phyloP scores from a whole-genome alignment of 2,888 invertebrate species.

The Plagodis dolabraria region DNA sequence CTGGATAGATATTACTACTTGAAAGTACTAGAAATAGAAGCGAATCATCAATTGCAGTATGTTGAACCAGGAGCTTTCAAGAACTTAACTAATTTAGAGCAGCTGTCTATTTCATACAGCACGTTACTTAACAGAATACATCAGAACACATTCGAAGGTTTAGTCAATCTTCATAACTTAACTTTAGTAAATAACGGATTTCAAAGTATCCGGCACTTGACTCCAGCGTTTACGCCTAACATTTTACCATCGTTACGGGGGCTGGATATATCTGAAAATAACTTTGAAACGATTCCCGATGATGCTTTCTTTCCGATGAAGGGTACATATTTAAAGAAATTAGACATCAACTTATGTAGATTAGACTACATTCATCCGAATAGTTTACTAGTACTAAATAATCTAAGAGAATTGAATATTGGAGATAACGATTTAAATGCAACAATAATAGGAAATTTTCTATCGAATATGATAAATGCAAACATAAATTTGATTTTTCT shows the following conservation, averaged over 20 bases:
- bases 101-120: conserved; percentile 84
- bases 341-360: conserved; percentile 81
- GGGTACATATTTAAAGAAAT: conserved; percentile 67
- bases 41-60: conserved; percentile 77
- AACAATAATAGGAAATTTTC: conserved; percentile 66
- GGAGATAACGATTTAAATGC: conserved; percentile 83
- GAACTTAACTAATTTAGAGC: conserved; percentile 73
- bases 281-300: conserved; percentile 69
- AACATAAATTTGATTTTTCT: conserved; percentile 73
- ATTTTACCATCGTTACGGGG: conserved; percentile 74
- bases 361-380: conserved; percentile 80
- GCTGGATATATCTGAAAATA: conserved; percentile 83
- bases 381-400: conserved; percentile 73
- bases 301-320: conserved; percentile 75
- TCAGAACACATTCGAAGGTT: conserved; percentile 76
- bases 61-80: conserved; percentile 79
- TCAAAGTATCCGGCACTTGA: conserved; percentile 66
- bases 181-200: conserved; percentile 85
- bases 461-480: conserved; percentile 59
- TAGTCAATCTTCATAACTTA: conserved; percentile 75
- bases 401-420: conserved; percentile 73
- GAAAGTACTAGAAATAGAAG: conserved; percentile 78
- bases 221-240: conserved; percentile 67
- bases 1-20: conserved; percentile 66
- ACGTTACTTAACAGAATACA: conserved; percentile 71